A percentile compares a stretch with the other conserved stretches of the same genome.
Evolutionary conservation across 2,113 vertebrate species (phyloP).

Genomic region (Acinonyx jubatus): DNA sequence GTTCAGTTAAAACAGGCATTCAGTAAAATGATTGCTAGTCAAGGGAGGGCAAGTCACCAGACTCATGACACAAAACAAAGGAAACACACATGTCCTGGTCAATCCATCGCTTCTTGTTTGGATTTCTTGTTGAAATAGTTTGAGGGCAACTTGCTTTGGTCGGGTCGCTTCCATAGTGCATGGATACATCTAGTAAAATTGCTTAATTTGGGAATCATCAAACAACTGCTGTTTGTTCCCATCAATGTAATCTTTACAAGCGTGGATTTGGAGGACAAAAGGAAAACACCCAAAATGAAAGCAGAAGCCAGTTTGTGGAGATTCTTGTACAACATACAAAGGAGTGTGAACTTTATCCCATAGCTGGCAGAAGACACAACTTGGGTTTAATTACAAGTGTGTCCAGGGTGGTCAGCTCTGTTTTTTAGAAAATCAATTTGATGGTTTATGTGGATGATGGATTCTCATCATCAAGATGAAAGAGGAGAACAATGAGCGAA

Average conservation of each 20-base stretch:
- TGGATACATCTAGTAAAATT: neutral
- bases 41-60: neutral
- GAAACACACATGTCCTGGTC: neutral
- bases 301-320: neutral
- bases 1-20: neutral
- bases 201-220: neutral
- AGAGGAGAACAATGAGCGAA: neutral
- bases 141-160: slow-evolving; percentile 8
- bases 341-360: neutral
- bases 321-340: neutral
- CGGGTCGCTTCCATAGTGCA: neutral
- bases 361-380: neutral
- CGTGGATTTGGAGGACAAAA: neutral
- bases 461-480: neutral
- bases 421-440: neutral
- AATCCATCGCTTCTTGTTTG: neutral
- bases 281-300: slow-evolving; percentile 10
- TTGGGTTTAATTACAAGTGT: neutral
- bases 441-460: neutral
- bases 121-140: slow-evolving; percentile 13
- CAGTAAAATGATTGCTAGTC: neutral
- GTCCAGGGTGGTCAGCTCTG: neutral
- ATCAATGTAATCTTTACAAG: neutral
- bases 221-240: neutral
- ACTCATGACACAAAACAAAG: neutral